phyloP scores from a whole-genome alignment of 2,797 vertebrate genomes.

The Rhodeus uyekii region DNA sequence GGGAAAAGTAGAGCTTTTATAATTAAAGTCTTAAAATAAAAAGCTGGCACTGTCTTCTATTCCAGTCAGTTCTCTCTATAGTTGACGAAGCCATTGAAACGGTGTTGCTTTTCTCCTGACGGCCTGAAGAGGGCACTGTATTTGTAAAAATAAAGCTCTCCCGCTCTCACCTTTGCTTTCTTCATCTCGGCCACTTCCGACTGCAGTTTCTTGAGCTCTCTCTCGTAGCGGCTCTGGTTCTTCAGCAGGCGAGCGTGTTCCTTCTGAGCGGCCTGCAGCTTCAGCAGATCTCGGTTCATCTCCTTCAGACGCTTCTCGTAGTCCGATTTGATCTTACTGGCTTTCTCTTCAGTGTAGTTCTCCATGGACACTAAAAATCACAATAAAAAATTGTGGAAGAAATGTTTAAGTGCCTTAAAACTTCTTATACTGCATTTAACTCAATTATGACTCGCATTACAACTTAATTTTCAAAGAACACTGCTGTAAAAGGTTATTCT shows the following conservation, averaged over 20 bases:
- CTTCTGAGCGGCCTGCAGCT: conserved; percentile 93
- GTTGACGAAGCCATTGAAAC: not conserved
- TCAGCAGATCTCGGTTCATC: conserved; percentile 95
- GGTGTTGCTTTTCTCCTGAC: not conserved
- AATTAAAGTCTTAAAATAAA: conserved; percentile 11
- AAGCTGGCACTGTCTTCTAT: not conserved
- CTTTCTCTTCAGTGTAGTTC: conserved; percentile 97
- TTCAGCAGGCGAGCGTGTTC: conserved; percentile 93
- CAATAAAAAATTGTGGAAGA: not conserved
- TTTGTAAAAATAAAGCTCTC: not conserved
- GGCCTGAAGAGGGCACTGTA: conserved; percentile 32
- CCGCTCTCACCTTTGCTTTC: conserved; percentile 87
- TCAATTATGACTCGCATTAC: no score
- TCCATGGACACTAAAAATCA: conserved; percentile 90
- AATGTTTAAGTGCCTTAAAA: not conserved
- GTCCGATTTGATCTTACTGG: conserved; percentile 90
- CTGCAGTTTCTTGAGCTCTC: conserved; percentile 95
- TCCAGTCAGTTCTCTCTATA: not conserved
- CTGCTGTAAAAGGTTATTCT: no score
- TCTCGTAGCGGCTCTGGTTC: conserved; percentile 92
- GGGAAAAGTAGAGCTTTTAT: not conserved
- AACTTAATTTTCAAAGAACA: no score
- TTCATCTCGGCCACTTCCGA: conserved; percentile 95
- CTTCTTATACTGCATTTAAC: no score
- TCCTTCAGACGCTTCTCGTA: conserved; percentile 95